phyloP scores from a whole-genome alignment of 2,797 vertebrate species.

The Pantherophis alleghaniensis region DNA sequence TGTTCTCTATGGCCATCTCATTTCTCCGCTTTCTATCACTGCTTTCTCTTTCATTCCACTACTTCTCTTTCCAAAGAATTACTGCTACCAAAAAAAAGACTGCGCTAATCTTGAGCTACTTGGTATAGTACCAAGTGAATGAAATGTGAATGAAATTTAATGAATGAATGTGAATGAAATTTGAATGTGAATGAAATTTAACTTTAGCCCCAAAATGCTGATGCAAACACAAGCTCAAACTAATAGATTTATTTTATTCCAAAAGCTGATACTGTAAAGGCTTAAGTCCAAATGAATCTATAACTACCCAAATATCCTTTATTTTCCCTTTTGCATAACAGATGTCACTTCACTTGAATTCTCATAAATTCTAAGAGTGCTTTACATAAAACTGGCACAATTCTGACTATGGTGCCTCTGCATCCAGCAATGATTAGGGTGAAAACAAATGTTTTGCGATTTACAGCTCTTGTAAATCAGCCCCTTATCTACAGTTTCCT shows the following conservation, averaged over 20 bases:
- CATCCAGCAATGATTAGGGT: background rate
- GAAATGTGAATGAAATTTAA: background rate
- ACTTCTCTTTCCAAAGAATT: background rate
- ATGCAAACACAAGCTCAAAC: background rate
- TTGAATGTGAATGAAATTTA: background rate
- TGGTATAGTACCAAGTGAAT: background rate
- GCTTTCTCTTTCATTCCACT: background rate
- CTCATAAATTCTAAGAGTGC: background rate
- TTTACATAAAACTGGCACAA: background rate
- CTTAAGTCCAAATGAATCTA: background rate
- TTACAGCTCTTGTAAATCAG: background rate
- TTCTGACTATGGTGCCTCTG: background rate
- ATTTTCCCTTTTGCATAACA: background rate
- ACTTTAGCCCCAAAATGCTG: background rate
- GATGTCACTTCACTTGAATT: background rate
- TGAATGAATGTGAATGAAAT: background rate
- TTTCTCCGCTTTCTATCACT: background rate
- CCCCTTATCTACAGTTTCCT: background rate
- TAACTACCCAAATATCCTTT: background rate
- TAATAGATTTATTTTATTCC: background rate
- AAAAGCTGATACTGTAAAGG: background rate
- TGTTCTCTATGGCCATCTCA: background rate
- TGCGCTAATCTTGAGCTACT: background rate
- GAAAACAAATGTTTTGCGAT: background rate
- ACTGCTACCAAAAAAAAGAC: background rate